phyloP scores from a whole-genome alignment of 1,140 invertebrate genomes.

The Ephestia elutella region DNA sequence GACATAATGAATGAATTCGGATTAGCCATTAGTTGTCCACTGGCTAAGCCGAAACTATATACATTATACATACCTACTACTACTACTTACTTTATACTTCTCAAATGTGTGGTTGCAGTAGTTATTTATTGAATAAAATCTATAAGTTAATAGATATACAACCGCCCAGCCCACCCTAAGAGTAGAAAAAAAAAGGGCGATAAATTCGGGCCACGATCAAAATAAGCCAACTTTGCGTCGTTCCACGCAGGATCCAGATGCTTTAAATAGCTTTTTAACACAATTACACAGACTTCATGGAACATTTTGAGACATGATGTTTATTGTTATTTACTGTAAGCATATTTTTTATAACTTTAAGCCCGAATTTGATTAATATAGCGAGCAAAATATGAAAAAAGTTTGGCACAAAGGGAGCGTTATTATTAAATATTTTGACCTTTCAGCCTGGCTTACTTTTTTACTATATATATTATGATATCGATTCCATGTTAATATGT shows the following conservation, averaged over 20 bases:
- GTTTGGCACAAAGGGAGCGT: constrained; percentile 1
- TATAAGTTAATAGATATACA: too few species aligned
- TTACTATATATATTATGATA: too few species aligned
- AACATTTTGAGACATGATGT: constrained; percentile 28
- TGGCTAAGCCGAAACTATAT: too few species aligned
- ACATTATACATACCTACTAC: too few species aligned
- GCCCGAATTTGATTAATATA: background rate
- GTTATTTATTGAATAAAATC: too few species aligned
- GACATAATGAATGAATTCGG: too few species aligned
- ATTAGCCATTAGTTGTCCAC: too few species aligned
- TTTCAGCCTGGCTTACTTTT: too few species aligned
- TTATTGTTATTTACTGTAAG: constrained; percentile 16
- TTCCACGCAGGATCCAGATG: constrained; percentile 33
- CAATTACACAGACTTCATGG: constrained; percentile 29
- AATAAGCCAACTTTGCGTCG: constrained; percentile 23
- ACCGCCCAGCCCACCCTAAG: too few species aligned
- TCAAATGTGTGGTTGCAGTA: too few species aligned
- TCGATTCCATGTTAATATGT: too few species aligned
- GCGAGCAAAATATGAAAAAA: background rate
- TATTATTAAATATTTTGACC: background rate
- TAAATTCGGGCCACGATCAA: background rate
- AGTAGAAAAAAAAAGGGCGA: background rate
- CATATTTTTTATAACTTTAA: constrained; percentile 1
- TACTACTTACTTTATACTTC: too few species aligned
- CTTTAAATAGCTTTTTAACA: constrained; percentile 50